These are phyloP conservation scores for Stichodactyla helianthus DNA, from an alignment of 64 coral and sea anemone genomes.

Conservation along the genomic window DNA sequence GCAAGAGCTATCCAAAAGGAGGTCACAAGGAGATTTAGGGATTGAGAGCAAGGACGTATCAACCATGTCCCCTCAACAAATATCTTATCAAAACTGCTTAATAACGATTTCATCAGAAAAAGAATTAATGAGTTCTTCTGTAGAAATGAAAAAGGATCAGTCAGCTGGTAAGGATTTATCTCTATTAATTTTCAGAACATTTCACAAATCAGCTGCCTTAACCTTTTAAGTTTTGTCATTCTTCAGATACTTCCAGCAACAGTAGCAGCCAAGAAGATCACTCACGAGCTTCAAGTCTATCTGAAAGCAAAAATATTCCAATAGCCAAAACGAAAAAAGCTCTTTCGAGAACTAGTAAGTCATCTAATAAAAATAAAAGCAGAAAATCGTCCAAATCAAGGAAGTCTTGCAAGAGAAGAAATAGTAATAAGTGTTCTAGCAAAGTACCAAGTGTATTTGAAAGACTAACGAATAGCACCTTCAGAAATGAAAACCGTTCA, in stretches of 20 bases:
- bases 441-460: conserved; percentile 36
- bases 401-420: conserved; percentile 27
- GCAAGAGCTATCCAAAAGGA: not conserved
- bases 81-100: not conserved
- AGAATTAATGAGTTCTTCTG: not conserved
- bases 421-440: not conserved
- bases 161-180: not conserved
- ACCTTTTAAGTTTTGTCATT: not conserved
- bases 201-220: not conserved
- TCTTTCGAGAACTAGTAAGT: not conserved
- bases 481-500: not conserved
- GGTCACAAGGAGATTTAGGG: not conserved
- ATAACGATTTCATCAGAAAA: not conserved
- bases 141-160: not conserved
- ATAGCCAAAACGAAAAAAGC: not conserved
- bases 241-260: not conserved
- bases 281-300: not conserved
- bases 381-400: conserved; percentile 27
- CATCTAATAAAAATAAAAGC: not conserved
- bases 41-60: not conserved
- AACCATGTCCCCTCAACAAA: not conserved
- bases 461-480: conserved; percentile 26
- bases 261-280: not conserved
- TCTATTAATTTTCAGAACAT: not conserved
- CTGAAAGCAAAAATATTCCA: not conserved